A percentile compares a stretch with the other conserved stretches of the same genome.
phyloP scores from a whole-genome alignment of 2,797 vertebrate genomes.

The Aeoliscus strigatus region DNA sequence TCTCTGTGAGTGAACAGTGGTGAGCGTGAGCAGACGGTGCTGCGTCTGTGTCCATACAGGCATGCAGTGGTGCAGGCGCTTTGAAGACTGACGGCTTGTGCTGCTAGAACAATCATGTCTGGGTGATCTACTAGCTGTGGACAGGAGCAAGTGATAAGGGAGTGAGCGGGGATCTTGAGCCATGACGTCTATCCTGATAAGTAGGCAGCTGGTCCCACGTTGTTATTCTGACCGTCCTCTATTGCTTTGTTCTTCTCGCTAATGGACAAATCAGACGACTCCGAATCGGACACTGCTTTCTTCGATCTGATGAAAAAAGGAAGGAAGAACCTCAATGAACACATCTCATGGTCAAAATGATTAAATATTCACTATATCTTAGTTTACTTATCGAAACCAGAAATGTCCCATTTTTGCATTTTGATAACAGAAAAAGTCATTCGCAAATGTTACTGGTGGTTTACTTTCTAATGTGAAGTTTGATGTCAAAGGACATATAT shows the following conservation, averaged over 20 bases:
- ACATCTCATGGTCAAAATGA: neutral
- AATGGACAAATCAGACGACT: slow-evolving; percentile 55
- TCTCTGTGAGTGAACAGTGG: slow-evolving; percentile 7
- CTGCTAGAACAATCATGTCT: slow-evolving; percentile 16
- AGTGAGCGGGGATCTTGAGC: neutral
- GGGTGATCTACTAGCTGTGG: slow-evolving; percentile 54
- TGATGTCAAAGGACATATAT: too few species aligned
- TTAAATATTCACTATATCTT: too few species aligned
- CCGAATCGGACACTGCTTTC: slow-evolving; percentile 58
- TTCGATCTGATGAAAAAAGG: slow-evolving; percentile 73
- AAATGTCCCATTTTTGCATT: too few species aligned
- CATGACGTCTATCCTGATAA: slow-evolving; percentile 64
- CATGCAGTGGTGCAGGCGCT: slow-evolving; percentile 20
- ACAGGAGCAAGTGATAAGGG: slow-evolving; percentile 28
- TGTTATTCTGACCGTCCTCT: slow-evolving; percentile 81
- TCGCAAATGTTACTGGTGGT: too few species aligned
- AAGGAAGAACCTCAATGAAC: slow-evolving; percentile 7
- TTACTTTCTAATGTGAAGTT: too few species aligned
- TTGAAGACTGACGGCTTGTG: slow-evolving; percentile 31
- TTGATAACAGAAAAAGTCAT: too few species aligned
- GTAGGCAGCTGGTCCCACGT: slow-evolving; percentile 56
- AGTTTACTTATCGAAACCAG: too few species aligned
- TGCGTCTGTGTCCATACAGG: slow-evolving; percentile 21
- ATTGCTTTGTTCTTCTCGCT: slow-evolving; percentile 72
- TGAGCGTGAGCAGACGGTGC: slow-evolving; percentile 19